Percentiles rank a stretch among this genome's conserved stretches.
Conservation (phyloP, 2,113 vertebrate species). For the Pomatorhinus ruficollis region DNA sequence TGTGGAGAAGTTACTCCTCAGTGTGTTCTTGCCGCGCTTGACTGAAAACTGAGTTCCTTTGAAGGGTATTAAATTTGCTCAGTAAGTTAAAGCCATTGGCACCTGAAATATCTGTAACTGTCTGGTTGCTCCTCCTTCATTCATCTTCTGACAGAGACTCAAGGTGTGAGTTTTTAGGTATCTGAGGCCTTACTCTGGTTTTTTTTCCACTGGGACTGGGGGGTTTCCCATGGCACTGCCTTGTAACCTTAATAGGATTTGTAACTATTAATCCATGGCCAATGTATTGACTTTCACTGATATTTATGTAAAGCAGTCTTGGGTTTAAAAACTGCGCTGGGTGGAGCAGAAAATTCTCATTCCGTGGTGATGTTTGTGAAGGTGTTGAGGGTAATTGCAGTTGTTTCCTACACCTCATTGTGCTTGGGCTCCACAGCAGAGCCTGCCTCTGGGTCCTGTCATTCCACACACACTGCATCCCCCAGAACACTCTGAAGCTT, state of each 20-base stretch:
- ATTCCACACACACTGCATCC: fast-evolving
- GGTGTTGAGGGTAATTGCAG: not conserved
- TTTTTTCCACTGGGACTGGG: not conserved
- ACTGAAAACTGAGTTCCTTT: not conserved
- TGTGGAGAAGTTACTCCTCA: not conserved
- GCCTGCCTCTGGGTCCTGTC: not conserved
- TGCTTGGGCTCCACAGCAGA: not conserved
- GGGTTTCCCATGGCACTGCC: not conserved
- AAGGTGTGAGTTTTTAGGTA: not conserved
- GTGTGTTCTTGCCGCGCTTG: not conserved
- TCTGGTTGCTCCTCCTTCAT: not conserved
- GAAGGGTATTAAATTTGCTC: not conserved
- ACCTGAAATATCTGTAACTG: not conserved
- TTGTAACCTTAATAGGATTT: not conserved
- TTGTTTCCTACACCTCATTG: not conserved
- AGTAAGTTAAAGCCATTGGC: not conserved
- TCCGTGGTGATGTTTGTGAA: not conserved
- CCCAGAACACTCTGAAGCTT: not conserved
- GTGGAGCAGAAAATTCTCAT: not conserved
- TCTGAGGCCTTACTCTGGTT: not conserved
- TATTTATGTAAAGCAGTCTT: not conserved
- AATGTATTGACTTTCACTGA: not conserved
- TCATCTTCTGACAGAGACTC: not conserved
- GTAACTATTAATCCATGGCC: not conserved
- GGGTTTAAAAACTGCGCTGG: not conserved